Percentiles rank a stretch among this genome's conserved stretches.
Conservation (phyloP, 2,888 invertebrate genomes). For the Ophioninae sp. region DNA sequence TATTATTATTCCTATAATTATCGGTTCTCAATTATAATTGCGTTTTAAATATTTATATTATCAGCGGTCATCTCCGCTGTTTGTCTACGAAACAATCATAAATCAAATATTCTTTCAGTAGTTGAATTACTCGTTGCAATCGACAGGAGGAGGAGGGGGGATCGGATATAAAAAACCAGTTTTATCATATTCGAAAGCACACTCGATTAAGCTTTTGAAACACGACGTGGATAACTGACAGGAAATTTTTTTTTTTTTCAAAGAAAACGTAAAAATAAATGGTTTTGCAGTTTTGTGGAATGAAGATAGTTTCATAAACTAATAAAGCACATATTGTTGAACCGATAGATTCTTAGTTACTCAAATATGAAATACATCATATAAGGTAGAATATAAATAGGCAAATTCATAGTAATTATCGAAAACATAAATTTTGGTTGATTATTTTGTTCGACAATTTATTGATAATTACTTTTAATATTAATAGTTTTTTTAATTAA, state of each 20-base stretch:
- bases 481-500: too few species aligned
- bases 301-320: neutral
- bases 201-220: neutral
- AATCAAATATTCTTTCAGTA: neutral
- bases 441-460: too few species aligned
- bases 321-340: too few species aligned
- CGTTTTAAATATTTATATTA: conserved; percentile 33
- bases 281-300: neutral
- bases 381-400: too few species aligned
- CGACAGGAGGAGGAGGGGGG: neutral
- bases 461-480: too few species aligned
- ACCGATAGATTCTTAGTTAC: too few species aligned
- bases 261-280: neutral
- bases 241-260: neutral
- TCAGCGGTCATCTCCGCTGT: neutral
- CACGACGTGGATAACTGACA: neutral
- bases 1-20: conserved; percentile 19
- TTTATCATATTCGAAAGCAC: neutral
- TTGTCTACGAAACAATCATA: conserved; percentile 18
- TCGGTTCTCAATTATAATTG: conserved; percentile 26
- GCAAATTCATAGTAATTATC: too few species aligned
- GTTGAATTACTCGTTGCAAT: neutral
- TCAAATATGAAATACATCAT: too few species aligned
- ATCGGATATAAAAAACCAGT: neutral
- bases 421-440: too few species aligned